phyloP scores from a whole-genome alignment of 2,113 vertebrate species.

The Pavo muticus region DNA sequence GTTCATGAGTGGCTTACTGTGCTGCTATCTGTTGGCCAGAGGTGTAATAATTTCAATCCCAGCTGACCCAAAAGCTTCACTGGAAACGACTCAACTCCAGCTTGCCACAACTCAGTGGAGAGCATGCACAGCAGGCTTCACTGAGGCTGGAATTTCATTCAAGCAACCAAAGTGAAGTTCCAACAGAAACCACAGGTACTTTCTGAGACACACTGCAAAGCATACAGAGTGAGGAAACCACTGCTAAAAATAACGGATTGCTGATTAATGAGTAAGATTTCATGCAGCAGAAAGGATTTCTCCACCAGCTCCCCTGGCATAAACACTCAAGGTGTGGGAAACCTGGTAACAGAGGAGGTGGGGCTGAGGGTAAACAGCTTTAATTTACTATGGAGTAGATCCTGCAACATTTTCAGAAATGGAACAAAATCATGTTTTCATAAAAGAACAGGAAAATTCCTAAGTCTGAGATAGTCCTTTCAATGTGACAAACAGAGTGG shows the following conservation, averaged over 20 bases:
- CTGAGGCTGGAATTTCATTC: not conserved
- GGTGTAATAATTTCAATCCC: not conserved
- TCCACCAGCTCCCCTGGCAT: not conserved
- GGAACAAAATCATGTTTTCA: not conserved
- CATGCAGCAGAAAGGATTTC: not conserved
- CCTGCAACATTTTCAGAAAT: not conserved
- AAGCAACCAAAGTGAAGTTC: not conserved
- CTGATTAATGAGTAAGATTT: slow-evolving; percentile 25
- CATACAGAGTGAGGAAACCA: not conserved
- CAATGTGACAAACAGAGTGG: not conserved
- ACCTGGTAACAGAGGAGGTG: not conserved
- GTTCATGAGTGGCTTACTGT: not conserved
- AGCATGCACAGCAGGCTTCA: not conserved
- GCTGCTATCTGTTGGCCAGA: not conserved
- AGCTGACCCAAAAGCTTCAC: not conserved
- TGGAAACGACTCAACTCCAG: fast-evolving
- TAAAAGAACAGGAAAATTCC: not conserved
- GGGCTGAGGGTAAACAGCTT: not conserved
- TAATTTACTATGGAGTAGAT: not conserved
- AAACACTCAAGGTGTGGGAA: not conserved
- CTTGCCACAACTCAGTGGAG: fast-evolving
- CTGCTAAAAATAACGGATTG: slow-evolving; percentile 4
- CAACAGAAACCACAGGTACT: not conserved
- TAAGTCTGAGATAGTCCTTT: not conserved
- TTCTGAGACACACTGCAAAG: not conserved